Conservation (phyloP, 2,113 vertebrate species). For the Alosa alosa region DNA sequence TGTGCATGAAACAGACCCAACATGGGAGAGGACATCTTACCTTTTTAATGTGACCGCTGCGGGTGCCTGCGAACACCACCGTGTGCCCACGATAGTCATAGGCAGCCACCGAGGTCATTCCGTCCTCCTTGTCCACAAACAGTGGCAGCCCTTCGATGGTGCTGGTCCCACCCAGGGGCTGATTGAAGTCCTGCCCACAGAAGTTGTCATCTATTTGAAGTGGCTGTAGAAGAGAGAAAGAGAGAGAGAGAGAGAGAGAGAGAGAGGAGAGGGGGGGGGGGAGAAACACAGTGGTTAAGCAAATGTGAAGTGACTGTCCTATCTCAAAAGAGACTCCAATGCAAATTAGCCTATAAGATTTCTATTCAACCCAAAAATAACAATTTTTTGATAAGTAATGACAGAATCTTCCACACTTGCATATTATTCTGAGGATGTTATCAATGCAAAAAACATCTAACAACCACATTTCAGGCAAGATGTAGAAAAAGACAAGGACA, state of each 20-base stretch:
- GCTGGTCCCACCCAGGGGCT: conserved; percentile 90
- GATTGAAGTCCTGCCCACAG: conserved; percentile 98
- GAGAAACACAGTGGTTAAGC: conserved; percentile 24
- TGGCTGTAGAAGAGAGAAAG: conserved; percentile 68
- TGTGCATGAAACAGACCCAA: background rate
- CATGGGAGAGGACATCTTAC: conserved; percentile 62
- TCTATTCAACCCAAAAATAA: conserved; percentile 9
- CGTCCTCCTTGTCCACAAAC: conserved; percentile 93
- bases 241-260: background rate
- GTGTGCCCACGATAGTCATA: conserved; percentile 92
- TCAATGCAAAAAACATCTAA: background rate
- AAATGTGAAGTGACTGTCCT: conserved; percentile 11
- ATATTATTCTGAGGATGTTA: background rate
- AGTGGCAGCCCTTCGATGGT: conserved; percentile 92
- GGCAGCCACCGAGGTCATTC: conserved; percentile 93
- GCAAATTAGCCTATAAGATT: conserved; percentile 18
- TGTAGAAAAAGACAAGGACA: background rate
- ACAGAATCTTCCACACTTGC: background rate
- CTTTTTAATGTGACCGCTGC: conserved; percentile 92
- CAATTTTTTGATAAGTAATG: conserved; percentile 12
- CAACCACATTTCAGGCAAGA: background rate
- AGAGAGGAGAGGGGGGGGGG: conserved; percentile 3
- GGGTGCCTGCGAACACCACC: conserved; percentile 87
- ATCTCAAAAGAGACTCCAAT: background rate
- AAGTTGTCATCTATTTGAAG: conserved; percentile 97